These are phyloP conservation scores for Lasiurus borealis DNA, from an alignment of 2,113 vertebrate genomes.

Conservation along the genomic window DNA sequence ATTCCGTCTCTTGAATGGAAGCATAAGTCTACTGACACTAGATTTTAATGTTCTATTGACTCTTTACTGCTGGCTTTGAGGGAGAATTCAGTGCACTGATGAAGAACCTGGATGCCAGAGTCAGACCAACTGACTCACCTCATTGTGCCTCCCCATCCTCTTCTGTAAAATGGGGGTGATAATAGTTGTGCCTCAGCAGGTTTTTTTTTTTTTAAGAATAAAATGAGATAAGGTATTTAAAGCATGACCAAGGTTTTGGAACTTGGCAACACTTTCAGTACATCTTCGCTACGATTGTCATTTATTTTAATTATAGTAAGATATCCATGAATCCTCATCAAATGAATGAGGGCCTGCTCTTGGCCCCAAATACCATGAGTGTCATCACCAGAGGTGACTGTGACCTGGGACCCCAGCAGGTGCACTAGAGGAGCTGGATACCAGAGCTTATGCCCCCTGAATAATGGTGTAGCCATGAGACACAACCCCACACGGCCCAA, in stretches of 20 bases:
- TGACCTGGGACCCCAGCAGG: not conserved
- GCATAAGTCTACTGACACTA: not conserved
- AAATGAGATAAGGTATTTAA: not conserved
- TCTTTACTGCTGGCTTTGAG: not conserved
- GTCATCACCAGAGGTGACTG: not conserved
- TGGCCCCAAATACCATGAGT: not conserved
- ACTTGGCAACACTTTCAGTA: not conserved
- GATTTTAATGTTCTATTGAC: not conserved
- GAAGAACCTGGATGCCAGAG: not conserved
- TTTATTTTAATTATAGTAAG: not conserved
- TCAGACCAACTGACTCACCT: not conserved
- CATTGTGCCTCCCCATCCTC: not conserved
- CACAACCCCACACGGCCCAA: no score
- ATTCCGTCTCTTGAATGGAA: not conserved
- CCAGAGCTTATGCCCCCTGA: no score
- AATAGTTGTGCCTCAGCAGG: not conserved
- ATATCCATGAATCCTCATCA: not conserved
- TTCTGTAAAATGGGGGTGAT: not conserved
- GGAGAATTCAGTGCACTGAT: not conserved
- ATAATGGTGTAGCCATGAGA: not conserved
- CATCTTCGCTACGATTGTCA: not conserved
- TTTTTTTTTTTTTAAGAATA: not conserved
- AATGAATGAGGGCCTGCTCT: not conserved
- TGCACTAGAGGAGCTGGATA: not conserved
- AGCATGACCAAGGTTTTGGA: not conserved